phyloP scores from a whole-genome alignment of 2,888 invertebrate species.

The Drosophila siamana region DNA sequence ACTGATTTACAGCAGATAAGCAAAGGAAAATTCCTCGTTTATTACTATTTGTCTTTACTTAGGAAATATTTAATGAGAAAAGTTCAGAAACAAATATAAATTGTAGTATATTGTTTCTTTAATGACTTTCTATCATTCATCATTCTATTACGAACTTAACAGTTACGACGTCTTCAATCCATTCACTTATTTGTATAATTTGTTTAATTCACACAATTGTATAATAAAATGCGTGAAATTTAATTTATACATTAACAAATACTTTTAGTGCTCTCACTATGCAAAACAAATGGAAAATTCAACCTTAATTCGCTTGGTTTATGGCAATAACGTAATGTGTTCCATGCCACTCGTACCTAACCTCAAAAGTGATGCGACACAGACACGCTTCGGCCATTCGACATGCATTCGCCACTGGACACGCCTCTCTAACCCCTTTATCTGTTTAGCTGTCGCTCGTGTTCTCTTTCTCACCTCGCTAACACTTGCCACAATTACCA shows the following conservation, averaged over 20 bases:
- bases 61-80: too few species aligned
- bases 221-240: too few species aligned
- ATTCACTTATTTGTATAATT: too few species aligned
- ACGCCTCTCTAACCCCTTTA: slow-evolving; percentile 37
- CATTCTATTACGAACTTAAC: too few species aligned
- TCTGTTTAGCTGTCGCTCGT: not conserved
- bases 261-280: not conserved
- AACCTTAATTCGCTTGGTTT: not conserved
- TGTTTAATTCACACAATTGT: too few species aligned
- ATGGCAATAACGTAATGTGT: slow-evolving; percentile 4
- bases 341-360: slow-evolving; percentile 40
- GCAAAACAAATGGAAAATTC: not conserved
- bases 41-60: not conserved
- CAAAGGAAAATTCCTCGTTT: not conserved
- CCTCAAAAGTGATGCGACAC: slow-evolving; percentile 27
- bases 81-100: too few species aligned
- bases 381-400: slow-evolving; percentile 28
- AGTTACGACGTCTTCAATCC: too few species aligned
- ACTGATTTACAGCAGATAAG: not conserved
- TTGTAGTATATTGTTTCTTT: too few species aligned
- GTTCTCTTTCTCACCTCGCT: not conserved
- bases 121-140: too few species aligned
- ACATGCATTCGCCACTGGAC: slow-evolving; percentile 22
- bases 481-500: slow-evolving; percentile 47
- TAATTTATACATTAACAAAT: too few species aligned